Evolutionary conservation across 2,797 vertebrate genomes (phyloP).

Genomic region (Trachurus trachurus): DNA sequence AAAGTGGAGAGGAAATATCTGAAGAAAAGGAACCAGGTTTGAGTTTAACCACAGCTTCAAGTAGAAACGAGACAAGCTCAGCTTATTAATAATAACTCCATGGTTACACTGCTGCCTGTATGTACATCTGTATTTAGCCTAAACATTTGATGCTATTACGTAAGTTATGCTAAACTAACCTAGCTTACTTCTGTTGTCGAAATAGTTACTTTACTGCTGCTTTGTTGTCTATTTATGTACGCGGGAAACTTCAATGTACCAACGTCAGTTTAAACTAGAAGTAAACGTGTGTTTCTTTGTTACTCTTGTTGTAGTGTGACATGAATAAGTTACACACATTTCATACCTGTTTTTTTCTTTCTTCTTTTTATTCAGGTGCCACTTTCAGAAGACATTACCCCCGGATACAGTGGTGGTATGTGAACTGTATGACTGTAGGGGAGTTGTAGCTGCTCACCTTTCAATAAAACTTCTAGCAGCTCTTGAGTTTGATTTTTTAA

Average conservation of each 20-base stretch:
- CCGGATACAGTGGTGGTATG: slow-evolving; percentile 41
- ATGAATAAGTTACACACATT: background rate
- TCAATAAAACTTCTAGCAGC: too few relatives aligned
- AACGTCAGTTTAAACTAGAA: background rate
- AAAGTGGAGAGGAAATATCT: slow-evolving; percentile 60
- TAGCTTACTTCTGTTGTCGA: background rate
- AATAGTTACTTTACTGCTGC: background rate
- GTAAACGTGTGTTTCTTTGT: background rate
- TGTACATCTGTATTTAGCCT: background rate
- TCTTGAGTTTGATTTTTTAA: too few relatives aligned
- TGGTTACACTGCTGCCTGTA: background rate
- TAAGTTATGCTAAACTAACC: background rate
- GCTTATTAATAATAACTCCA: background rate
- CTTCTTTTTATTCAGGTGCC: slow-evolving; percentile 16
- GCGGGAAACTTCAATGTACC: background rate
- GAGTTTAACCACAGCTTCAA: slow-evolving; percentile 4
- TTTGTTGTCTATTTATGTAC: background rate
- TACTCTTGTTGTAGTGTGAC: background rate
- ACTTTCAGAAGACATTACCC: background rate
- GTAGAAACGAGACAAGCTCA: background rate
- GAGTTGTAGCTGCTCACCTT: too few relatives aligned
- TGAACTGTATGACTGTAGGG: background rate
- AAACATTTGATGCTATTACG: background rate
- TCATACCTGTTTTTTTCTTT: background rate
- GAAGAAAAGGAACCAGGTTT: slow-evolving; percentile 62